Evolutionary conservation across 2,113 vertebrate genomes (phyloP).

Genomic region (Caranx melampygus): DNA sequence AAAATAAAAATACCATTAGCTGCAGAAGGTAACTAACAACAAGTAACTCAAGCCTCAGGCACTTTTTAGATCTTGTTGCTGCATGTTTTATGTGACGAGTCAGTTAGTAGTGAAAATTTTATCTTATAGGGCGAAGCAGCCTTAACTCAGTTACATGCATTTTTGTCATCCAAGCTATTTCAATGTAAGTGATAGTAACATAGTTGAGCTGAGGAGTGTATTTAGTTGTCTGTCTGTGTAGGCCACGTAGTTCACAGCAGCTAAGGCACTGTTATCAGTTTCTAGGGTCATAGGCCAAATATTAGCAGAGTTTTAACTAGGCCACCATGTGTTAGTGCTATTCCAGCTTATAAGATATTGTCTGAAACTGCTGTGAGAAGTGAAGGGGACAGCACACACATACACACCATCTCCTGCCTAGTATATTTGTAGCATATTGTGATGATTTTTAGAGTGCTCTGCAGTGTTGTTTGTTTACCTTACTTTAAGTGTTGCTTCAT

Average conservation of each 20-base stretch:
- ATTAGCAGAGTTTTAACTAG: neutral
- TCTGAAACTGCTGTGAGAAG: neutral
- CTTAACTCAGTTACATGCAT: too few species aligned
- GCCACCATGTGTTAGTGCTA: neutral
- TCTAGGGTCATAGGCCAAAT: neutral
- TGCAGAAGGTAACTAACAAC: too few species aligned
- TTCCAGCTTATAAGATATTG: neutral
- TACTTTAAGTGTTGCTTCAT: neutral
- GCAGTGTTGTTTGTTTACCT: neutral
- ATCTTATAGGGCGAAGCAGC: too few species aligned
- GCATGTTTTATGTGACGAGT: neutral
- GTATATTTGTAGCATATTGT: neutral
- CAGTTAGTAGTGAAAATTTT: too few species aligned
- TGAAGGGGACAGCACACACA: neutral
- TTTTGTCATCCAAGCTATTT: too few species aligned
- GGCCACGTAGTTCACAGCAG: neutral
- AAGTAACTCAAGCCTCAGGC: neutral
- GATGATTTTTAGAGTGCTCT: neutral
- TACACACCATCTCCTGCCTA: neutral
- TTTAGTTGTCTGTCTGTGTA: conserved; percentile 1
- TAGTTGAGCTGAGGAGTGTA: too few species aligned
- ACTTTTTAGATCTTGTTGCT: neutral
- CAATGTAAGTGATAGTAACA: too few species aligned
- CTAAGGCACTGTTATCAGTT: neutral
- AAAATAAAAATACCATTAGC: neutral